Conservation (phyloP, 2,797 vertebrate genomes). For the Notamacropus eugenii region DNA sequence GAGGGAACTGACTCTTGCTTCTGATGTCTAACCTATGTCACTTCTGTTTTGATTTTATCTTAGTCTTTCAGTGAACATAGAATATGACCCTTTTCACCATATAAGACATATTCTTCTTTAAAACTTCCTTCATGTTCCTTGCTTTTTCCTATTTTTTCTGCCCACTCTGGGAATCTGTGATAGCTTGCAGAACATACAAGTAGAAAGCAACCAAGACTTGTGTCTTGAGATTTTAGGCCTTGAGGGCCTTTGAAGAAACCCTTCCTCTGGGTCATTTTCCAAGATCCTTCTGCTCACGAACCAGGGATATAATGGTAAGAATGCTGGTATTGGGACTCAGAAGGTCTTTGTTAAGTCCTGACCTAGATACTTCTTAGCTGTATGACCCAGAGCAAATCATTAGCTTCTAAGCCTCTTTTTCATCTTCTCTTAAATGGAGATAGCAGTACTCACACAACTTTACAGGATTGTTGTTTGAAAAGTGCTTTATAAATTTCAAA, state of each 20-base stretch:
- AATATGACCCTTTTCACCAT: neutral
- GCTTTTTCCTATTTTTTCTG: conserved; percentile 25
- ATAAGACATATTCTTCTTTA: conserved; percentile 6
- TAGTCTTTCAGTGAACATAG: conserved; percentile 13
- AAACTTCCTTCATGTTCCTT: conserved; percentile 16
- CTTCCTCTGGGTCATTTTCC: conserved; percentile 17
- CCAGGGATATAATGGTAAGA: neutral
- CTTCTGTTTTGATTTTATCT: neutral
- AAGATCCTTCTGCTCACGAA: conserved; percentile 25
- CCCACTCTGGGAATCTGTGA: conserved; percentile 10
- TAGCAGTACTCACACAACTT: neutral
- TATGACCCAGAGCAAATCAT: neutral
- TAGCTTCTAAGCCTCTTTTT: neutral
- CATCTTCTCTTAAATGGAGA: neutral
- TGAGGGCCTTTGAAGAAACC: neutral
- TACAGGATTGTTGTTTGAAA: neutral
- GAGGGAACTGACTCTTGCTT: neutral
- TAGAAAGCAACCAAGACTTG: neutral
- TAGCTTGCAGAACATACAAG: neutral
- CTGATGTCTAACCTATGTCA: neutral
- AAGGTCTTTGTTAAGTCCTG: neutral
- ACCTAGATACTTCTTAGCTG: neutral
- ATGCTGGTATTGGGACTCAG: neutral
- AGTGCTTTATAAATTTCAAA: neutral
- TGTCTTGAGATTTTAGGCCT: conserved; percentile 14